These are phyloP conservation scores for Bubo scandiacus DNA, from an alignment of 2,113 vertebrate genomes.

Conservation along the genomic window DNA sequence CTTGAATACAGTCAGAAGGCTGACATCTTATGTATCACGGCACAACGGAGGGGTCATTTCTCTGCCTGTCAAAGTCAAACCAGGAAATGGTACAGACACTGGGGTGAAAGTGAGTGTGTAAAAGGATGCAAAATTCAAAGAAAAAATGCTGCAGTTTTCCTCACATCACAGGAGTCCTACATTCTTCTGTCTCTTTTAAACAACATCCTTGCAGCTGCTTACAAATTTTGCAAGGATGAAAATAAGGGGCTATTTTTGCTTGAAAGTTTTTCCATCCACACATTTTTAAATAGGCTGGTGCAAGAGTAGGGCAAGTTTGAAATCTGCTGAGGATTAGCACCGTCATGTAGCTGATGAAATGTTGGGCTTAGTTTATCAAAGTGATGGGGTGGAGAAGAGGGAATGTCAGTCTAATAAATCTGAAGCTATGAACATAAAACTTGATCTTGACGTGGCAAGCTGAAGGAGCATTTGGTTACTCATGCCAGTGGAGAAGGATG, in stretches of 20 bases:
- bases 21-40: neutral
- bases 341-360: neutral
- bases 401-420: neutral
- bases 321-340: neutral
- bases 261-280: neutral
- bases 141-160: neutral
- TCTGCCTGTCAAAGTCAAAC: neutral
- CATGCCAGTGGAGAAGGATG: neutral
- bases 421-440: neutral
- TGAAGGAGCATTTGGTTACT: neutral
- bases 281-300: neutral
- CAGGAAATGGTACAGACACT: neutral
- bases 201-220: neutral
- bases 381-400: neutral
- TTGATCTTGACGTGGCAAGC: neutral
- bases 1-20: neutral
- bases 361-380: neutral
- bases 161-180: neutral
- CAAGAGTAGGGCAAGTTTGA: neutral
- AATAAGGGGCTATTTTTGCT: neutral
- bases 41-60: neutral
- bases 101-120: neutral
- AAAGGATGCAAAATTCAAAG: neutral
- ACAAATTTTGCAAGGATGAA: neutral
- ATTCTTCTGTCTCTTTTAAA: neutral